Evolutionary conservation across 1,140 invertebrate species (phyloP).

Genomic region (Maniola jurtina): DNA sequence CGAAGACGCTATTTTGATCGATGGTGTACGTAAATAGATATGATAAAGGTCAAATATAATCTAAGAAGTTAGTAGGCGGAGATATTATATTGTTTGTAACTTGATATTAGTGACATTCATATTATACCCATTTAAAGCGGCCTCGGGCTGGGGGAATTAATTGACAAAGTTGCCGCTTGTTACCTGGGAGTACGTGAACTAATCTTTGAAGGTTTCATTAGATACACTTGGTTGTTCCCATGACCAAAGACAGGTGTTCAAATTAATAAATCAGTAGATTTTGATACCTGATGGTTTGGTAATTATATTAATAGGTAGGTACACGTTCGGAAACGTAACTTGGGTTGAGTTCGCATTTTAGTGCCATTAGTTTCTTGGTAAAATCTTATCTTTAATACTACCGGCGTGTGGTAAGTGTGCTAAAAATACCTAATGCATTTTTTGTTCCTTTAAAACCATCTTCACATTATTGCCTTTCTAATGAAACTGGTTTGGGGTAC

Average conservation of each 20-base stretch:
- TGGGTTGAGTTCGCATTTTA: background rate
- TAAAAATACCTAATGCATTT: too few relatives aligned
- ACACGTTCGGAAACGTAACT: background rate
- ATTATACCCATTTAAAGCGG: background rate
- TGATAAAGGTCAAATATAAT: background rate
- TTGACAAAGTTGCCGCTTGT: slow-evolving; percentile 5
- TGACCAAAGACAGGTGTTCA: slow-evolving; percentile 7
- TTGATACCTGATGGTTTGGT: slow-evolving; percentile 1
- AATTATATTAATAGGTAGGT: background rate
- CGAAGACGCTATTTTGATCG: too few relatives aligned
- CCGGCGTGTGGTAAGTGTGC: too few relatives aligned
- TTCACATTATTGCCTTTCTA: too few relatives aligned
- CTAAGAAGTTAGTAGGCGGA: background rate
- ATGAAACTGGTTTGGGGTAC: too few relatives aligned
- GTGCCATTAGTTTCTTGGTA: background rate
- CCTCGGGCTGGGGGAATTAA: background rate
- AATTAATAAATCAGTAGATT: slow-evolving; percentile 11
- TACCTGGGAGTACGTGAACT: slow-evolving; percentile 4
- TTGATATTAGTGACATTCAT: slow-evolving; percentile 2
- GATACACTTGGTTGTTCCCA: background rate
- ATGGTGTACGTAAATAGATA: too few relatives aligned
- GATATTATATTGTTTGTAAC: background rate
- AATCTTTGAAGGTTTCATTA: slow-evolving; percentile 2
- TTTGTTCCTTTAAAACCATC: too few relatives aligned
- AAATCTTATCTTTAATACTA: too few relatives aligned